A percentile compares a stretch with the other conserved stretches of the same genome.
These are phyloP conservation scores for Motacilla tschutschensis DNA, from an alignment of 2,113 vertebrate species.

Conservation along the genomic window DNA sequence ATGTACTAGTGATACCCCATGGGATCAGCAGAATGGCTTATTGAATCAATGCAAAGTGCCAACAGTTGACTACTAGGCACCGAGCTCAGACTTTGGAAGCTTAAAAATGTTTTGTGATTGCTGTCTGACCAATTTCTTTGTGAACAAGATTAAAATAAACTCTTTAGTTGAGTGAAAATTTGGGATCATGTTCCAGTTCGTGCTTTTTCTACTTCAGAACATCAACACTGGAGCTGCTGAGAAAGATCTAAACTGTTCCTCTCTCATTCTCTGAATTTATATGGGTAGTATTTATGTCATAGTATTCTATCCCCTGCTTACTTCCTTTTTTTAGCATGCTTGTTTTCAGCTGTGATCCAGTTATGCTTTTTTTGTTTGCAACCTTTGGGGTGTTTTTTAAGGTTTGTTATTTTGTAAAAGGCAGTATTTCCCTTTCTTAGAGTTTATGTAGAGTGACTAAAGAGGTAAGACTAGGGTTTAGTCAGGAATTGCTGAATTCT, in stretches of 20 bases:
- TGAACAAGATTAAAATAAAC: background rate
- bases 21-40: background rate
- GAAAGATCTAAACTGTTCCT: background rate
- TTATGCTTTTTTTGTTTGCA: background rate
- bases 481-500: background rate
- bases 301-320: background rate
- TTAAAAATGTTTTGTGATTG: background rate
- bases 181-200: background rate
- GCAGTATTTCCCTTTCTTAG: background rate
- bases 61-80: accelerated
- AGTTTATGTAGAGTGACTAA: accelerated
- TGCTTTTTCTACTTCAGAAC: background rate
- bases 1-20: background rate
- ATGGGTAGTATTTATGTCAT: background rate
- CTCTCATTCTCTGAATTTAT: background rate
- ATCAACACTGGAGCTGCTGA: background rate
- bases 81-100: background rate
- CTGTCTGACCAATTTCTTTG: background rate
- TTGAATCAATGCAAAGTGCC: background rate
- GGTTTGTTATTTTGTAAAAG: background rate
- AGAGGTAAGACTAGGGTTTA: background rate
- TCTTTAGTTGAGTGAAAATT: background rate
- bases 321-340: background rate
- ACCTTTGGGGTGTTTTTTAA: background rate
- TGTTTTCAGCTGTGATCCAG: background rate